Base-by-base conservation (phyloP, 2,113 vertebrate species). In the Hippocampus abdominalis region DNA sequence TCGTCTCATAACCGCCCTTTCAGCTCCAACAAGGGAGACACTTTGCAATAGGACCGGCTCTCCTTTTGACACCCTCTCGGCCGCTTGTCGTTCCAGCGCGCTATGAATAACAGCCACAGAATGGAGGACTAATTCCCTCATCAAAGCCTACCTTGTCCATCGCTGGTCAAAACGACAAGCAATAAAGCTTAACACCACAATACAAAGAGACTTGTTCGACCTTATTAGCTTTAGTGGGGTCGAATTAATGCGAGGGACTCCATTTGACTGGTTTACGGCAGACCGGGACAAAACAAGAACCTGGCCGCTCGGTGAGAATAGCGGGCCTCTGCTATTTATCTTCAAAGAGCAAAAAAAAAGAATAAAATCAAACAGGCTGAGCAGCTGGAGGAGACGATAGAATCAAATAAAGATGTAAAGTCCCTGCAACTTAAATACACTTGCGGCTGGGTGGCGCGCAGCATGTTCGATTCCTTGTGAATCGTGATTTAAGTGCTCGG, bases 1-100 rank as follows among this genome's bases (percentile, higher is more conserved):
- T 99, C 96, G 98, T 99, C 97, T 99, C 97, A 99, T 99, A 98
- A 96, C 95, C 95, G 93, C 91, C 95, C 94, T 96, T 99, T 98
- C 95, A 99, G 94, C 93, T 83, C 94, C 94, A 96, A 99, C 96
- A 98, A 99, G 96, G 94, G 94, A 94, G 95, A 96, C 96, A 98
- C 96, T 98, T 96, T 97, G 97, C 96, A 96, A 98, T 96, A 93
- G 97, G 97, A 94, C 96, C 96, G 88, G 95, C 94, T 96, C 95
- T 96, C 95, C 95, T 96, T 92, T 98, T 96, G 95, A 98, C 97
- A 97, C 97, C 95, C 95, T 95, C 95, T 94, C 95, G 91, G 95
- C 90, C 94, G 96, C 96, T 95, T 97, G 96, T 95, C 96, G 96
- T 96, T 96, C 96, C 94, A 91, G 93, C 94, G 93, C 93, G 95